Evolutionary conservation across 2,113 vertebrate species (phyloP).

Genomic region (Chloropsis cyanopogon): DNA sequence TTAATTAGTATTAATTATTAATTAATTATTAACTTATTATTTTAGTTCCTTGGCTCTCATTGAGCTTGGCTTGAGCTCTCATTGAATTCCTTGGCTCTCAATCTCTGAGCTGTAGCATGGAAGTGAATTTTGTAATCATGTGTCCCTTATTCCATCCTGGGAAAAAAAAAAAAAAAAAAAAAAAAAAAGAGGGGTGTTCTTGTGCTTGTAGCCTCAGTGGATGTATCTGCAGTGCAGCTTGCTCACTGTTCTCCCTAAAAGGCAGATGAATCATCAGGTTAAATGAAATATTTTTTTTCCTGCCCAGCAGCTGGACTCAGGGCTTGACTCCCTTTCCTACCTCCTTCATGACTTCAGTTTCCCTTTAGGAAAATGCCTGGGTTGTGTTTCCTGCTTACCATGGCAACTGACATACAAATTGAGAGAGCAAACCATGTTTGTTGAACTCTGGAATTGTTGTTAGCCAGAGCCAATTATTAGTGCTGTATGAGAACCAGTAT

Average conservation of each 20-base stretch:
- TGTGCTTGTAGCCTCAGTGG: background rate
- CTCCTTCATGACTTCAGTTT: slow-evolving; percentile 21
- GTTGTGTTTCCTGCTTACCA: slow-evolving; percentile 38
- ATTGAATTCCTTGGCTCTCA: background rate
- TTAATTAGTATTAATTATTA: no score
- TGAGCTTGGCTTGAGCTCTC: no score
- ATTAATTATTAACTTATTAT: no score
- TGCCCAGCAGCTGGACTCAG: background rate
- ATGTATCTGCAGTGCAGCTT: background rate
- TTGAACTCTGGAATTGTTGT: background rate
- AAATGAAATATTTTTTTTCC: background rate
- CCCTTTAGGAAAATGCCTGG: slow-evolving; percentile 36
- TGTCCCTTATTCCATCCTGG: background rate
- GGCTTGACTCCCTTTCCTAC: slow-evolving; percentile 12
- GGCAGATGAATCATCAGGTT: background rate
- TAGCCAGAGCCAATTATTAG: background rate
- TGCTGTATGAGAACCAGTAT: background rate
- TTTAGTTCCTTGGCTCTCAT: background rate
- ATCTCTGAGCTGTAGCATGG: background rate
- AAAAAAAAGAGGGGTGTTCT: background rate
- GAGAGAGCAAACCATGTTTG: background rate
- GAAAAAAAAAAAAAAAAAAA: background rate
- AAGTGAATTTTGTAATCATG: background rate
- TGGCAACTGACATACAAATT: slow-evolving; percentile 24
- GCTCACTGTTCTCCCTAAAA: background rate